phyloP scores from a whole-genome alignment of 2,113 vertebrate species.

The Zosterops borbonicus region DNA sequence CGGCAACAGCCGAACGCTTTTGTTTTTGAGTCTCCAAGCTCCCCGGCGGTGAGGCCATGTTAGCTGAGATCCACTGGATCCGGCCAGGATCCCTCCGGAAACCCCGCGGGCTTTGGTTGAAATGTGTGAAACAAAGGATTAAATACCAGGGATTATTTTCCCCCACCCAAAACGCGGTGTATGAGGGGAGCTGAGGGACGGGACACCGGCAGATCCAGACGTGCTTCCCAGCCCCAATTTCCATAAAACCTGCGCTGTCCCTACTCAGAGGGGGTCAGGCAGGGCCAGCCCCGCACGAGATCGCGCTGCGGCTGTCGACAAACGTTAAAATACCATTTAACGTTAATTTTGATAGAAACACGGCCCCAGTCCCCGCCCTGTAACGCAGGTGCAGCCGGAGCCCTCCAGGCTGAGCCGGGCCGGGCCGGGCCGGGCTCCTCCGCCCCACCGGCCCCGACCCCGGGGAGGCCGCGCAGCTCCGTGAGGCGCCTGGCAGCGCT shows the following conservation, averaged over 20 bases:
- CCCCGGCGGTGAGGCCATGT: neutral
- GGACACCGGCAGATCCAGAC: neutral
- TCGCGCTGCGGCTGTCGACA: neutral
- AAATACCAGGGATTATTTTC: neutral
- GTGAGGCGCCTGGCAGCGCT: neutral
- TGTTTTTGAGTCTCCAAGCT: neutral
- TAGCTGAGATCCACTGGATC: neutral
- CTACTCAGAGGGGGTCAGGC: fast-evolving
- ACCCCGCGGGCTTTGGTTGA: neutral
- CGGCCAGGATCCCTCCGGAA: neutral
- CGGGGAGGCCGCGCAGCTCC: neutral
- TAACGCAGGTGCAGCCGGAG: neutral
- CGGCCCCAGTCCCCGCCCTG: neutral
- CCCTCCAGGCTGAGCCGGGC: neutral
- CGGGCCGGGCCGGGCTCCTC: neutral
- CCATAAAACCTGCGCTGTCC: neutral
- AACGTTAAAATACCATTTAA: fast-evolving
- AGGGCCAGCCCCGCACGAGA: neutral
- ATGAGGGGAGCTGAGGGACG: neutral
- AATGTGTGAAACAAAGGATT: neutral
- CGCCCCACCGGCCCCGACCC: neutral
- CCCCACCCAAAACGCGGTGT: fast-evolving
- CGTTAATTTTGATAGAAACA: neutral
- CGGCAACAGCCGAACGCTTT: neutral
- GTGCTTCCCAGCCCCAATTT: neutral